Evolutionary conservation across 2,113 vertebrate genomes (phyloP).

Genomic region (Catharus bicknelli): DNA sequence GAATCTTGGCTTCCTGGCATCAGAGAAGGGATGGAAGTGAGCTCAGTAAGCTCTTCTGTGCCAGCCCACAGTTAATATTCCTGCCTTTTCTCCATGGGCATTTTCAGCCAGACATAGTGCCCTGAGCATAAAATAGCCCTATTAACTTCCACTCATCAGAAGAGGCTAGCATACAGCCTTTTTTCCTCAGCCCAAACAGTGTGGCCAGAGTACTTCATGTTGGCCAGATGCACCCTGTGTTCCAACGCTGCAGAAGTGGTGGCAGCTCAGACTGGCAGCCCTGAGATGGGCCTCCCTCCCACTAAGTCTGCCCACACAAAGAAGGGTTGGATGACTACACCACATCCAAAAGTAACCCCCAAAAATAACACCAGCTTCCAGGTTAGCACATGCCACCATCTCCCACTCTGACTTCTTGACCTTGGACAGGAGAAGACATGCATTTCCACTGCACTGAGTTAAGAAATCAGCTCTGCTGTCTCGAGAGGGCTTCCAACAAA

Average conservation of each 20-base stretch:
- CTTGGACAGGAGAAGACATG: not conserved
- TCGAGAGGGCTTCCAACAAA: not conserved
- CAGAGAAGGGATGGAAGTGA: not conserved
- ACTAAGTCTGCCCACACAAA: not conserved
- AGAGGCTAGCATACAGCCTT: not conserved
- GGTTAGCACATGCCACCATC: not conserved
- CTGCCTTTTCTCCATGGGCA: not conserved
- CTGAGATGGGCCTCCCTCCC: not conserved
- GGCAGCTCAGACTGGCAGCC: not conserved
- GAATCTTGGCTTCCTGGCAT: not conserved
- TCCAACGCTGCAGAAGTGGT: rapidly evolving
- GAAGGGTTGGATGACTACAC: not conserved
- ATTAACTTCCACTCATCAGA: not conserved
- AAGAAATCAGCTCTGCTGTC: not conserved
- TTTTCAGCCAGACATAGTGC: not conserved
- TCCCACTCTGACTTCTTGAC: not conserved
- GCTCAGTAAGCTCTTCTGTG: not conserved
- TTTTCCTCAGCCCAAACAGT: not conserved
- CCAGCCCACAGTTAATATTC: not conserved
- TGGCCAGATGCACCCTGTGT: not conserved
- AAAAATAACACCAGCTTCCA: not conserved
- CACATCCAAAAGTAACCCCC: not conserved
- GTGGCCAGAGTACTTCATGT: not conserved
- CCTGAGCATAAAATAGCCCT: rapidly evolving
- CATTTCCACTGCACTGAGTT: not conserved